Base-by-base conservation (phyloP, 2,797 vertebrate genomes). In the Pitangus sulphuratus region DNA sequence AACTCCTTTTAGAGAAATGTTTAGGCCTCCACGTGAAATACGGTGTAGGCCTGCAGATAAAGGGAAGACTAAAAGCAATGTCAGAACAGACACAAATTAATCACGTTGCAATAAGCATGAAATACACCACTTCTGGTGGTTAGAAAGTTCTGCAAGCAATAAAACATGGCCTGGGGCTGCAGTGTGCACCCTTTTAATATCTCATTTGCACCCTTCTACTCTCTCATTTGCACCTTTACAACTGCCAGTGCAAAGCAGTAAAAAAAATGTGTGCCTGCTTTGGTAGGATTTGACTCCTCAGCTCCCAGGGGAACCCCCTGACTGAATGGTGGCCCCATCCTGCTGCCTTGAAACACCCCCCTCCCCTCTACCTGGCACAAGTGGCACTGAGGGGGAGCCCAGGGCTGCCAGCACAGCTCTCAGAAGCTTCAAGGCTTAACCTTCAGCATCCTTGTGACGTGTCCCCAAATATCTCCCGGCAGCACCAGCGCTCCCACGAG, bases 401-500 rank as follows among this genome's bases (percentile, higher is more conserved):
- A 30, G 50, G 44, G 74, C 0, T 28, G 71, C 53, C 40, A 4
- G 76, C 71, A 25, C 21, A n/a, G 33, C 48, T 37, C 70, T 28
- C 0, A 0, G 15, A 9, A 12, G 7, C 11, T 14, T 79, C 17
- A 40, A 1, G 2, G 15, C 33, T 44, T 22, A 2, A 25, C 21
- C 53, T 19, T 7, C 42, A 30, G 60, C 64, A 15, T 12, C 82
- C 50, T 4, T 11, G 26, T 62, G 56, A 66, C 6, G 12, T 0
- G 9, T 7, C 1, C 57, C 66, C n/a, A 17, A 28, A 51, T 72
- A 45, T 84, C 53, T 96, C 82, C 25, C 57, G 11, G 31, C 95
- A 99, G 99, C 99, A 99, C 95, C 99, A 99, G 93, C 98, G 98
- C 97, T 99, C 99, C 87, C 99, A 99, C 10, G 98, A 99, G 97